Conservation (phyloP, 2,888 invertebrate genomes). For the Dorcus parallelipipedus region DNA sequence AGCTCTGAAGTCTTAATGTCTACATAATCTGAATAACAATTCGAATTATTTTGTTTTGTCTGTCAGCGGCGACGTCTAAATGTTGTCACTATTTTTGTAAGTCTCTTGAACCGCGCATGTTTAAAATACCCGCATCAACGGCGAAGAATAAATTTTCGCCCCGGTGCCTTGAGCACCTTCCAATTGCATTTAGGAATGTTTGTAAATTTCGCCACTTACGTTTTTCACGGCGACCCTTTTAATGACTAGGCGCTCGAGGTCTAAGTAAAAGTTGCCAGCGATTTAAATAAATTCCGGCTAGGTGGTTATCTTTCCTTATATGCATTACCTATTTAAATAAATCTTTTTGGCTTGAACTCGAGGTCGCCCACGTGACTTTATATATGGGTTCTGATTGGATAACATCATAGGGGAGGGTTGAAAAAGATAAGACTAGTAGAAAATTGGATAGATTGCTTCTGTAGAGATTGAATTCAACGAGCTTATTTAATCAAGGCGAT, state of each 20-base stretch:
- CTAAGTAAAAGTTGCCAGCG: background rate
- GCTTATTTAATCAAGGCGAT: constrained; percentile 42
- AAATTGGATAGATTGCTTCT: constrained; percentile 48
- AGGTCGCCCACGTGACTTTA: constrained; percentile 38
- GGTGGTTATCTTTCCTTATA: constrained; percentile 16
- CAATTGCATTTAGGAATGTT: constrained; percentile 13
- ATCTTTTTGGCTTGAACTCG: constrained; percentile 23
- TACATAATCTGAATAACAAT: constrained; percentile 16
- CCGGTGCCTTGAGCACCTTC: constrained; percentile 8
- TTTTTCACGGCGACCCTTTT: background rate
- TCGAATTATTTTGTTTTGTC: constrained; percentile 18
- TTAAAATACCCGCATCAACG: constrained; percentile 2
- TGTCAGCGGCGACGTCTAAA: constrained; percentile 13
- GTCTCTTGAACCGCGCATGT: background rate
- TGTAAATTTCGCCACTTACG: too few relatives aligned
- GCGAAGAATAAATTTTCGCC: constrained; percentile 16
- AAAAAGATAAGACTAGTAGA: constrained; percentile 47
- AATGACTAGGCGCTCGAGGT: background rate
- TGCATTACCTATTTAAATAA: constrained; percentile 38
- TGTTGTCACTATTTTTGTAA: constrained; percentile 17
- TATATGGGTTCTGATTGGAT: constrained; percentile 40
- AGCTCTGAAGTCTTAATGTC: background rate
- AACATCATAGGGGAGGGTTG: constrained; percentile 43
- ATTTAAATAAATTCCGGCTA: constrained; percentile 9
- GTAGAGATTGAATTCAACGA: constrained; percentile 48